Base-by-base conservation (phyloP, 2,797 vertebrate genomes). In the Brachyrhaphis roseni region DNA sequence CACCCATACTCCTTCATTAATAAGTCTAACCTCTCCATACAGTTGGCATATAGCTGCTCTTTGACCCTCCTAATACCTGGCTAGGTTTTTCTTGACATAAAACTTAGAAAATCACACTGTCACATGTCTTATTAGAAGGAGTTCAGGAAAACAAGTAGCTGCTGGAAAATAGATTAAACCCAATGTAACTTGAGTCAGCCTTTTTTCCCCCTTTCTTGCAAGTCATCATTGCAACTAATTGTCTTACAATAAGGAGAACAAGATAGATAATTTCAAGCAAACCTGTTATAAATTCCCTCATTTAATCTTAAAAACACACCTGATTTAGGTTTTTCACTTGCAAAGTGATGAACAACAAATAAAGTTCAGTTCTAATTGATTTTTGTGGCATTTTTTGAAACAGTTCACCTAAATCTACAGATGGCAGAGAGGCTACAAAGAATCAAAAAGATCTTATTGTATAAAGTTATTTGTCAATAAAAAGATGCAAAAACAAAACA, bases 51-150 rank as follows among this genome's bases (percentile, higher is more conserved):
- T 64, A n/a, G 6, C 57, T 75, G 46, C 75, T 72, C 76, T 75
- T 71, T 75, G 23, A 59, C 74, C 53, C 53, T 57, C 72, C 51
- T 47, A 20, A 66, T 68, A 75, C 79, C 74, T 57, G 51, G 41
- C 8, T 18, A 78, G 55, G 78, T 66, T 76, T 83, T 78, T 89
- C 87, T 92, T 89, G 74, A 89, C 88, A 80, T 85, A 85, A 88
- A 92, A 91, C 89, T 88, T 82, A 83, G 87, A 92, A 89, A 84
- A 84, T 87, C 80, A 86, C 74, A 87, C 64, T 78, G 79, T 93
- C 88, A 90, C 87, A 86, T 89, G 91, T 82, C 74, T 78, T 80
- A 23, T 82, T 71, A 81, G 74, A 62, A 80, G 53, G 79, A 74
- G 66, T 47, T 76, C 66, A 8, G 62, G 36, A 82, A 89, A 89